Conservation (phyloP, 37 sponge, comb jelly and placozoan genomes). For the Aplysina aerophoba region DNA sequence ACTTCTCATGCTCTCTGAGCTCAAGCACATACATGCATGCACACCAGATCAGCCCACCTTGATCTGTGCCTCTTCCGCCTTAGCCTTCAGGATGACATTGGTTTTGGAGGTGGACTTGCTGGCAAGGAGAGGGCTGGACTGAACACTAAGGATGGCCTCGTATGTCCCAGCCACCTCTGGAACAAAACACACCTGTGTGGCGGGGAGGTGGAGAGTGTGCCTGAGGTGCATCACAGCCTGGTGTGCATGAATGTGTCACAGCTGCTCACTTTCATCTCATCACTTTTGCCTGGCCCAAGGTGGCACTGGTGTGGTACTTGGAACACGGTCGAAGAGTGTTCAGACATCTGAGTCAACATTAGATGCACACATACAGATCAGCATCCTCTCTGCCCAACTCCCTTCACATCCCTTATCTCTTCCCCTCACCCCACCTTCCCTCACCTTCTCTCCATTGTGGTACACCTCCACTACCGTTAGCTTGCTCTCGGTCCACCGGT, state of each 20-base stretch:
- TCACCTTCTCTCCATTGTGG: constrained; percentile 26
- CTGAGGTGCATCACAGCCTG: background rate
- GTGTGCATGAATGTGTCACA: background rate
- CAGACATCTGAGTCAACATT: background rate
- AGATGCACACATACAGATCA: too few relatives aligned
- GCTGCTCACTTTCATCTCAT: constrained; percentile 44
- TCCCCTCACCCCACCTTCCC: background rate
- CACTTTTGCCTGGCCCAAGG: constrained; percentile 45
- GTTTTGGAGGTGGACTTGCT: constrained; percentile 10
- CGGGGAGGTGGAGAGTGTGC: background rate
- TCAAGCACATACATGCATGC: too few relatives aligned
- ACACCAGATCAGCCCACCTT: constrained; percentile 21
- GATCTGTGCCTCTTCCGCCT: constrained; percentile 59
- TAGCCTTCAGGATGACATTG: constrained; percentile 47
- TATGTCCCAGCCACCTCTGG: constrained; percentile 51
- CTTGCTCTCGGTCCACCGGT: constrained; percentile 13
- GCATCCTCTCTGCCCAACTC: too few relatives aligned
- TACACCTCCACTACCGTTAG: background rate
- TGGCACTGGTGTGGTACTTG: constrained; percentile 41
- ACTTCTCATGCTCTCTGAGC: too few relatives aligned
- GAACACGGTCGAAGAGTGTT: background rate
- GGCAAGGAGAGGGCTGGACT: constrained; percentile 39
- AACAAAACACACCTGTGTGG: constrained; percentile 49
- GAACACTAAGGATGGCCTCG: constrained; percentile 40
- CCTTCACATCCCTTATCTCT: too few relatives aligned